phyloP scores from a whole-genome alignment of 2,113 vertebrate genomes.

The Rynchops niger region DNA sequence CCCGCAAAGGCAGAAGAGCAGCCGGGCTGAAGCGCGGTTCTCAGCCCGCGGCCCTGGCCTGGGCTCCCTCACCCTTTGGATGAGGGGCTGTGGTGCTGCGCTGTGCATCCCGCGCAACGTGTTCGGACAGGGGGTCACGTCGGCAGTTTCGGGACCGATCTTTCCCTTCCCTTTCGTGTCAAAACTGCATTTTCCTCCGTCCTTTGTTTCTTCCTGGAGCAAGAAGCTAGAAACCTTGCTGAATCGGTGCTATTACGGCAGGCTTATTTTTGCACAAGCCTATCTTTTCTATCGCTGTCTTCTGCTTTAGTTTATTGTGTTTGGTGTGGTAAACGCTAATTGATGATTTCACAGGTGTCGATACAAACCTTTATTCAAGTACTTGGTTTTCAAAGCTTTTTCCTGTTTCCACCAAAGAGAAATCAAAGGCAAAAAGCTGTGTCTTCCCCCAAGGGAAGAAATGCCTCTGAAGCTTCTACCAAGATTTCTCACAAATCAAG shows the following conservation, averaged over 20 bases:
- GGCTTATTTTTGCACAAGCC: background rate
- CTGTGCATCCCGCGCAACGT: fast-evolving
- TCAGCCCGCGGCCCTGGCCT: background rate
- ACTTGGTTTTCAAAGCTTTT: background rate
- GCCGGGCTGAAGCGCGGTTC: background rate
- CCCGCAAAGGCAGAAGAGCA: too few species aligned
- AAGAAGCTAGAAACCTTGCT: background rate
- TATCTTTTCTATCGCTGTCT: background rate
- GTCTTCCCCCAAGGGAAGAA: background rate
- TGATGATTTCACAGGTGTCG: background rate
- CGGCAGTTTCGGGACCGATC: too few species aligned
- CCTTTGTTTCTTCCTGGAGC: background rate
- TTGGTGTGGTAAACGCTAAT: fast-evolving
- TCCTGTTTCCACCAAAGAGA: background rate
- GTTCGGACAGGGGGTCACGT: fast-evolving
- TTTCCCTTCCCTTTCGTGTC: background rate
- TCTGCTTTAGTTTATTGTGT: background rate
- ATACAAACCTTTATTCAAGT: background rate
- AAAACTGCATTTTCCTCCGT: background rate
- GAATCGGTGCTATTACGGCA: too few species aligned
- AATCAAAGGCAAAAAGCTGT: background rate
- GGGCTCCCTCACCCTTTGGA: fast-evolving
- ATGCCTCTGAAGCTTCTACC: background rate
- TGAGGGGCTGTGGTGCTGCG: background rate
- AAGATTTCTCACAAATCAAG: background rate